Evolutionary conservation across 2,113 vertebrate genomes (phyloP).

Genomic region (Pelecanus crispus): DNA sequence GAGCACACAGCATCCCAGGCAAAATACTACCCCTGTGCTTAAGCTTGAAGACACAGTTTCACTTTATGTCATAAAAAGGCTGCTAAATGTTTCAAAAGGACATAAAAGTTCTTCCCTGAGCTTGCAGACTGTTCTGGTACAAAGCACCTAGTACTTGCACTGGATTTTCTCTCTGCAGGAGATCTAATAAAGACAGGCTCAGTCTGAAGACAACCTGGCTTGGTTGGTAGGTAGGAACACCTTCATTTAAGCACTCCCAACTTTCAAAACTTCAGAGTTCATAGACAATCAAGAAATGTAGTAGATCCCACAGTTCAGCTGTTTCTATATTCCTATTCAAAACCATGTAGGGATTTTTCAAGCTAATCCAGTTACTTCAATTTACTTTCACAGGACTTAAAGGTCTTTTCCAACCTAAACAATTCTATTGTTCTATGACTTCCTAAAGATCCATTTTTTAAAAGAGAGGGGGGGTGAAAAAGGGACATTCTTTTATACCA

Average conservation of each 20-base stretch:
- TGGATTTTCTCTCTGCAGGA: background rate
- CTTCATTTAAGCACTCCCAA: background rate
- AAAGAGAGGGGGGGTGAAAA: background rate
- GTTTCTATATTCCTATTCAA: background rate
- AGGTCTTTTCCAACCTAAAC: no score
- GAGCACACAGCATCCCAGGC: background rate
- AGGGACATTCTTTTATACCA: background rate
- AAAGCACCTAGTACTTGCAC: background rate
- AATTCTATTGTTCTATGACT: no score
- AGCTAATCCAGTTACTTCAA: background rate
- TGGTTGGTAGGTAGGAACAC: background rate
- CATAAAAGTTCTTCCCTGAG: background rate
- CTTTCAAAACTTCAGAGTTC: background rate
- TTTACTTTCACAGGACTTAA: background rate
- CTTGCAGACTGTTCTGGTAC: background rate
- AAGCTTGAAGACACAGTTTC: background rate
- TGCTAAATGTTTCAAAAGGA: background rate
- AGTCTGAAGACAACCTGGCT: background rate
- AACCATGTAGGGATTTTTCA: background rate
- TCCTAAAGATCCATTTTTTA: background rate
- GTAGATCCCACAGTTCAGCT: background rate
- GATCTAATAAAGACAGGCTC: background rate
- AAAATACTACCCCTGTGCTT: background rate
- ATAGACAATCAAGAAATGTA: background rate
- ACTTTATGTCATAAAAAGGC: background rate